phyloP scores from a whole-genome alignment of 2,888 invertebrate species.

The Arctia plantaginis region DNA sequence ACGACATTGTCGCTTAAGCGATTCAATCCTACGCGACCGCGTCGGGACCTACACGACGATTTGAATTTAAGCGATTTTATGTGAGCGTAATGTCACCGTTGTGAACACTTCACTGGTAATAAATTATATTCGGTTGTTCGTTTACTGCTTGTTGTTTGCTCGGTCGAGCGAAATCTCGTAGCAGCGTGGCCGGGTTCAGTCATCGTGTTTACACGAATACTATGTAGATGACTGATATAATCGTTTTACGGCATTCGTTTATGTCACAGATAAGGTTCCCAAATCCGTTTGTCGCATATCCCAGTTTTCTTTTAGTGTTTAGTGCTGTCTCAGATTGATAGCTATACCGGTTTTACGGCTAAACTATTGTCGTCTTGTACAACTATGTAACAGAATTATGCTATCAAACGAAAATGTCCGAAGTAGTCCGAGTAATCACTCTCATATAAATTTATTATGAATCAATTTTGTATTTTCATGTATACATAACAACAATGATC shows the following conservation, averaged over 20 bases:
- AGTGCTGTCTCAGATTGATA: conserved; percentile 48
- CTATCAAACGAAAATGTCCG: conserved; percentile 15
- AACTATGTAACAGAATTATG: conserved; percentile 40
- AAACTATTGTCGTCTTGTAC: conserved; percentile 38
- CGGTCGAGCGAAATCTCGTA: conserved; percentile 21
- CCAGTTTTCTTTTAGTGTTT: conserved; percentile 45
- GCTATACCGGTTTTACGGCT: conserved; percentile 44
- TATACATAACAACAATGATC: not conserved
- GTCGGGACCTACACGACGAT: conserved; percentile 71
- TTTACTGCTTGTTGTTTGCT: conserved; percentile 45
- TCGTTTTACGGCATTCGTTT: conserved; percentile 54
- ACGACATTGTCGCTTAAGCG: conserved; percentile 79
- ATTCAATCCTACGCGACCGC: conserved; percentile 77
- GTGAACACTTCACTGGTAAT: conserved; percentile 45
- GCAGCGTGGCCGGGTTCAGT: conserved; percentile 3
- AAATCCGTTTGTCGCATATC: conserved; percentile 40
- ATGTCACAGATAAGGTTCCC: conserved; percentile 50
- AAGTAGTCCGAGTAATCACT: conserved; percentile 23
- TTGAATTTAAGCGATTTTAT: conserved; percentile 76
- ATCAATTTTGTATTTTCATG: not conserved
- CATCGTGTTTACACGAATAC: conserved; percentile 45
- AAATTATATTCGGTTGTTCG: conserved; percentile 50
- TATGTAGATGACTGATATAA: conserved; percentile 50
- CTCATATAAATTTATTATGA: not conserved
- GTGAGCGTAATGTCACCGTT: conserved; percentile 54